A percentile compares a stretch with the other conserved stretches of the same genome.
Conservation (phyloP, 2,113 vertebrate genomes). For the Calyptomena viridis region DNA sequence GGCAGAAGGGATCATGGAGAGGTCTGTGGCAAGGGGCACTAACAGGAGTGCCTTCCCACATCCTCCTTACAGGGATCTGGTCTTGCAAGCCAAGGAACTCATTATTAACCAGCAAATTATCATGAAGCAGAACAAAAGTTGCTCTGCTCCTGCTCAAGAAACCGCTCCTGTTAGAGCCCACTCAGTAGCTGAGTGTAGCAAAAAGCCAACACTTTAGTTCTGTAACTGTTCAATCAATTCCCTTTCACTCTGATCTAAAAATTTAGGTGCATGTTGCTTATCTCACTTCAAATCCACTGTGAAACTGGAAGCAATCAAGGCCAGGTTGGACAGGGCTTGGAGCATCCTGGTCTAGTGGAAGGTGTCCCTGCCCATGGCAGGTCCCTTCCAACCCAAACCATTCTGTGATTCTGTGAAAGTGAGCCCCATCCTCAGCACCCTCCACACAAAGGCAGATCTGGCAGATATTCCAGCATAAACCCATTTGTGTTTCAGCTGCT, state of each 20-base stretch:
- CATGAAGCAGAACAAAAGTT: not conserved
- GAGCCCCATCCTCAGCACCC: not conserved
- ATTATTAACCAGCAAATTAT: not conserved
- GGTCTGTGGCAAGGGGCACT: not conserved
- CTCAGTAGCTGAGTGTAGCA: not conserved
- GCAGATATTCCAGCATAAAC: not conserved
- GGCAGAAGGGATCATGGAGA: accelerated
- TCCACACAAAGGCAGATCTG: not conserved
- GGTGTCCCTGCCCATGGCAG: not conserved
- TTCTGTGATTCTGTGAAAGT: not conserved
- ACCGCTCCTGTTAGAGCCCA: not conserved
- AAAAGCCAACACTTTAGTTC: not conserved
- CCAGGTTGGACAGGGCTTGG: accelerated
- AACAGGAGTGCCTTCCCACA: not conserved
- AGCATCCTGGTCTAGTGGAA: not conserved
- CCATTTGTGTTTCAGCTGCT: not conserved
- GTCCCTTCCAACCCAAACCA: not conserved
- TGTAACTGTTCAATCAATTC: not conserved
- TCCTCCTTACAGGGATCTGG: not conserved
- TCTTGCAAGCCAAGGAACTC: not conserved
- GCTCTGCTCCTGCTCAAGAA: not conserved
- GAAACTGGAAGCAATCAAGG: too few species aligned
- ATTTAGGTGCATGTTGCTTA: not conserved
- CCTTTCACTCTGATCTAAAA: not conserved
- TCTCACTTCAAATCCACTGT: not conserved